A percentile compares a stretch with the other conserved stretches of the same genome.
These are phyloP conservation scores for Chelonus insularis DNA, from an alignment of 1,140 invertebrate genomes.

Conservation along the genomic window DNA sequence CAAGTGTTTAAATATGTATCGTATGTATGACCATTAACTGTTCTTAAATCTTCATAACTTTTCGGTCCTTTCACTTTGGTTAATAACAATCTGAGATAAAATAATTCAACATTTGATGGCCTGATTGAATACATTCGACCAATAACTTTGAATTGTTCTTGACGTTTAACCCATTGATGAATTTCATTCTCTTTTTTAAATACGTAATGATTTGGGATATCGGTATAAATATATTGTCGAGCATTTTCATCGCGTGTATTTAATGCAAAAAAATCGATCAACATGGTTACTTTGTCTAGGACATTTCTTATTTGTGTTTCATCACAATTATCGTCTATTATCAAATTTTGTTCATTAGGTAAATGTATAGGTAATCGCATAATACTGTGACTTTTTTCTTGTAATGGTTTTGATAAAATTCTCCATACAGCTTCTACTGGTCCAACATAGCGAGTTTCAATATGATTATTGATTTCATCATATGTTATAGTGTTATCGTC, in stretches of 20 bases:
- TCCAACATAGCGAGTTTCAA: not conserved
- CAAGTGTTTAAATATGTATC: conserved; percentile 20
- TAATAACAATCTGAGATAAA: conserved; percentile 23
- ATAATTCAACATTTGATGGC: conserved; percentile 25
- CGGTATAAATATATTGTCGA: no score
- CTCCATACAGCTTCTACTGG: not conserved
- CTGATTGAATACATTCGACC: conserved; percentile 22
- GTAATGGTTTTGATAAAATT: not conserved
- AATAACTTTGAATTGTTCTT: conserved; percentile 14
- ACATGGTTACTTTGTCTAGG: no score
- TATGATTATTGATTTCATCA: conserved; percentile 5
- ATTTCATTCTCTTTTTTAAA: not conserved
- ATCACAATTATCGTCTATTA: not conserved
- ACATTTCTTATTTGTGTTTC: no score
- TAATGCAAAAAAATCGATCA: no score
- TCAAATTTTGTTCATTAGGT: not conserved
- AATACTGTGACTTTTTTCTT: not conserved
- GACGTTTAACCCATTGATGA: not conserved
- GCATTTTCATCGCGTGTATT: no score
- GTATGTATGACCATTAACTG: conserved; percentile 12
- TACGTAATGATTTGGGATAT: not conserved
- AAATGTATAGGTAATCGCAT: not conserved
- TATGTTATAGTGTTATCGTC: not conserved
- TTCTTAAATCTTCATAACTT: conserved; percentile 23
- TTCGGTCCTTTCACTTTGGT: conserved; percentile 6